Conservation (phyloP, 2,888 invertebrate genomes). For the Allolobophora icterica region DNA sequence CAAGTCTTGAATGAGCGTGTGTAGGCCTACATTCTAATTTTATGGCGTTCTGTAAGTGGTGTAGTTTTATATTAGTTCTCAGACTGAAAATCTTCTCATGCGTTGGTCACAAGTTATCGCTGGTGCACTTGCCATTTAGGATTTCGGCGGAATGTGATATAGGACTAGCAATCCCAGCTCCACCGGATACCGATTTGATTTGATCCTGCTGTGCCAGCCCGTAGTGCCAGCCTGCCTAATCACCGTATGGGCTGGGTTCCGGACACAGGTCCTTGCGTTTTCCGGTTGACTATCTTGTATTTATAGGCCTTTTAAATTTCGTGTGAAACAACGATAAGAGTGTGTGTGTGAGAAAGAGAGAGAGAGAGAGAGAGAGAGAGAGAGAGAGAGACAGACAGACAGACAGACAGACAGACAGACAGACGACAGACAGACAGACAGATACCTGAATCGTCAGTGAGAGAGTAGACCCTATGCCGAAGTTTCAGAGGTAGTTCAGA, state of each 20-base stretch:
- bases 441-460: too few relatives aligned
- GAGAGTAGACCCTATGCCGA: too few relatives aligned
- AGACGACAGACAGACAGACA: too few relatives aligned
- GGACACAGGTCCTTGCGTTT: neutral
- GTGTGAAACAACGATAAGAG: neutral
- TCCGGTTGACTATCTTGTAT: conserved; percentile 6
- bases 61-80: neutral
- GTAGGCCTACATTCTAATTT: neutral
- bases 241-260: neutral
- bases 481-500: too few relatives aligned
- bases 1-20: neutral
- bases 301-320: neutral
- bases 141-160: neutral
- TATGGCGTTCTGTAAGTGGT: neutral
- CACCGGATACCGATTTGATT: neutral
- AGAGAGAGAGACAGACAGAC: too few relatives aligned
- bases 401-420: too few relatives aligned
- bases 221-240: neutral
- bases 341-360: neutral
- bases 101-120: neutral
- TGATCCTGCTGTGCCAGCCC: neutral
- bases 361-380: too few relatives aligned
- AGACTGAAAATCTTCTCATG: neutral
- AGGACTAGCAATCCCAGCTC: neutral
- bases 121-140: neutral